A percentile compares a stretch with the other conserved stretches of the same genome.
These are phyloP conservation scores for Pelecanoides urinatrix DNA, from an alignment of 2,113 vertebrate species.

Conservation along the genomic window DNA sequence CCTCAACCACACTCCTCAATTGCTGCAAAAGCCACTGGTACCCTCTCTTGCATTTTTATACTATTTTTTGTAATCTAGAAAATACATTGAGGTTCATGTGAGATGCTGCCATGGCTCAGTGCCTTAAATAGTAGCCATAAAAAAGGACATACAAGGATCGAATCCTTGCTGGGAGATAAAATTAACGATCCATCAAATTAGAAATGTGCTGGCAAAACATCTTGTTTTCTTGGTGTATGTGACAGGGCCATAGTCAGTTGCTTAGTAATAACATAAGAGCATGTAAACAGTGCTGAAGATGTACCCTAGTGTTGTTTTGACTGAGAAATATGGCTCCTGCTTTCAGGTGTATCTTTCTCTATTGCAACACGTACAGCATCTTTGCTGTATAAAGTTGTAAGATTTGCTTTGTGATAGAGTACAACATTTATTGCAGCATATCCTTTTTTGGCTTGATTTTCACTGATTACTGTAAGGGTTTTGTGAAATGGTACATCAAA, in stretches of 20 bases:
- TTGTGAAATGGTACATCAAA: neutral
- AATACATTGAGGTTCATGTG: neutral
- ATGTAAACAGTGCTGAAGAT: neutral
- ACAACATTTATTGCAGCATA: neutral
- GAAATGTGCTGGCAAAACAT: neutral
- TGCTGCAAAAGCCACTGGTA: neutral
- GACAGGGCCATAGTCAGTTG: neutral
- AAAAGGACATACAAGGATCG: neutral
- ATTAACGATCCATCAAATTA: neutral
- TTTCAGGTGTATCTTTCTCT: neutral
- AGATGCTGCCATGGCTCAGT: neutral
- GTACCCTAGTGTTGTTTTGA: neutral
- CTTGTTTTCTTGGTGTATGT: conserved; percentile 5
- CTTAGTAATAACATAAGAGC: neutral
- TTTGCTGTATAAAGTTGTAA: neutral
- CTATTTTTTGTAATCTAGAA: neutral
- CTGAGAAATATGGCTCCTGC: neutral
- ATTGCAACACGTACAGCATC: neutral
- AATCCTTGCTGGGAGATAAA: neutral
- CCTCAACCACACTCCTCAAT: neutral
- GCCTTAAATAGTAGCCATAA: neutral
- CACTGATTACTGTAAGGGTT: neutral
- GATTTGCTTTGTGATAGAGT: neutral
- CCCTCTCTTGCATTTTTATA: neutral
- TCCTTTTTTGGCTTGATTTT: neutral